phyloP scores from a whole-genome alignment of 2,888 invertebrate genomes.

The Ectemnius cavifrons region DNA sequence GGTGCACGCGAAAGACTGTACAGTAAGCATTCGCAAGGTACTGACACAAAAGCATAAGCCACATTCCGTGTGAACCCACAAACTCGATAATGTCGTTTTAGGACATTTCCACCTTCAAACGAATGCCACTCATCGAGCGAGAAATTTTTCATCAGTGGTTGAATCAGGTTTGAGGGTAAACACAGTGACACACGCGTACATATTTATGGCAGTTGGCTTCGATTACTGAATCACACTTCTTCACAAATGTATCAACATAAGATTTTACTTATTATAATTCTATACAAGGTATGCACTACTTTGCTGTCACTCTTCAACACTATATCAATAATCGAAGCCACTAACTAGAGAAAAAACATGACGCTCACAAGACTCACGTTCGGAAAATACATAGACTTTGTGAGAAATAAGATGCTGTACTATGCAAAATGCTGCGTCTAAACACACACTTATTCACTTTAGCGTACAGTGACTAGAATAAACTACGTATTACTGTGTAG shows the following conservation, averaged over 20 bases:
- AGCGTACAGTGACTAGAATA: background rate
- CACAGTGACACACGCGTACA: slow-evolving; percentile 50
- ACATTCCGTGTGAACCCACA: slow-evolving; percentile 49
- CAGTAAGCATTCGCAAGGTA: slow-evolving; percentile 67
- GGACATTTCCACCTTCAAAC: background rate
- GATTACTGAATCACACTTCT: slow-evolving; percentile 22
- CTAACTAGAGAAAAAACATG: slow-evolving; percentile 41
- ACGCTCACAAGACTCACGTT: slow-evolving; percentile 51
- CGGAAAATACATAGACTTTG: slow-evolving; percentile 41
- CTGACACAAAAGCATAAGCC: slow-evolving; percentile 61
- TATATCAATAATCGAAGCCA: slow-evolving; percentile 34
- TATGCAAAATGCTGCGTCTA: slow-evolving; percentile 26
- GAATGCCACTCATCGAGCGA: no score
- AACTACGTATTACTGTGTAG: background rate
- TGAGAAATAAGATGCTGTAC: slow-evolving; percentile 19
- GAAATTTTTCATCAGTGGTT: slow-evolving; percentile 3
- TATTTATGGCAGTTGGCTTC: slow-evolving; percentile 35
- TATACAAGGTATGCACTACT: no score
- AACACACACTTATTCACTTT: slow-evolving; percentile 28
- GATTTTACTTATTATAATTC: no score
- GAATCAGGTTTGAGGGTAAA: slow-evolving; percentile 46
- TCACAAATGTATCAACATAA: no score
- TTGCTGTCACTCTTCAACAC: background rate
- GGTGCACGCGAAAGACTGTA: slow-evolving; percentile 59
- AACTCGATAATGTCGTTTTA: slow-evolving; percentile 36